Evolutionary conservation across 2,113 vertebrate genomes (phyloP), one percentile per base, ranked within the genome.

Genomic region (Pedetes capensis): DNA sequence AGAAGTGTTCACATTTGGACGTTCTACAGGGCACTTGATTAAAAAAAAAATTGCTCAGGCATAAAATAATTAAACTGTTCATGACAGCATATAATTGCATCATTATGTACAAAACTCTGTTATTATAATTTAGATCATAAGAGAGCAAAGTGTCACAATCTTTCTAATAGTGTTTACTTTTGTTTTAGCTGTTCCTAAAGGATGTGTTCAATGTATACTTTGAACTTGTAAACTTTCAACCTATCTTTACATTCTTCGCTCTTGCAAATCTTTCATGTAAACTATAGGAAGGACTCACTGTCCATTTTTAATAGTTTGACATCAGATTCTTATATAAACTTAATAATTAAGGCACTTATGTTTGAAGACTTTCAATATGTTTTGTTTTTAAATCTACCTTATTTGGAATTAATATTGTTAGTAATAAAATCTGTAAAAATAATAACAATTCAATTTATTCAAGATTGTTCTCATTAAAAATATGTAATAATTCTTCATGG

Each of bases 1-100:
- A 85, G 92, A 96, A 96, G 91, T 88, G 96, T 59, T 95, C 76
- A 97, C 68, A 75, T 98, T 49, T 57, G 76, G 49, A 97, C 92
- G 42, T 94, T 96, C 42, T 95, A 57, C 8, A 71, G 63, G 94
- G 69, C 23, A 89, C 55, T 97, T 88, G 53, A 51, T 91, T 59
- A n/a, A 83, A 75, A 87, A 59, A 64, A 57, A 53, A 85, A 79
- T 97, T 74, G 0, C 75, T 97, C 93, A 96, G 89, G 93, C 96
- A 76, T 97, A 88, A 80, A 94, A 97, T 98, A 98, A 99, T 99
- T 99, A 98, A 98, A 98, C 97, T 98, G 97, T 96, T 98, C 98
- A 97, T 96, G 97, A 96, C 98, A 97, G 97, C 97, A 97, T 98
- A 97, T 99, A 99, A 99, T 99, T 98, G 95, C 95, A 98, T 97